Percentiles rank a stretch among this genome's conserved stretches.
Evolutionary conservation across 2,113 vertebrate genomes (phyloP).

Genomic region (Leucosticte australis): DNA sequence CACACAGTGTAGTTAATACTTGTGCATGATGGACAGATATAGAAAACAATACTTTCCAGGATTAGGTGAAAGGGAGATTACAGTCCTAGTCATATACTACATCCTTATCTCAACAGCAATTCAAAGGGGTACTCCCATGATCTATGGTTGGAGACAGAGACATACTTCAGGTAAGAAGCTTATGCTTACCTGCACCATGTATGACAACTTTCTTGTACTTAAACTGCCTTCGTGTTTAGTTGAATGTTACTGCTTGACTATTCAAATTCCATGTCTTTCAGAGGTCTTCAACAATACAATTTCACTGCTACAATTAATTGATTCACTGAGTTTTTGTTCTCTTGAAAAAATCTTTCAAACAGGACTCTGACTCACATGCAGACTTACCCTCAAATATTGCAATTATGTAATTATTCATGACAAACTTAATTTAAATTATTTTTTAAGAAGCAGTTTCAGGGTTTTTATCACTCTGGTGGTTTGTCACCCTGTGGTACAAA

Average conservation of each 20-base stretch:
- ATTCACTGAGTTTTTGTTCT: not conserved
- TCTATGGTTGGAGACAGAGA: not conserved
- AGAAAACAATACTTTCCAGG: not conserved
- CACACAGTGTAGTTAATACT: not conserved
- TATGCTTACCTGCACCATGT: not conserved
- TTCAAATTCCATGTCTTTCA: not conserved
- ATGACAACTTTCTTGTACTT: not conserved
- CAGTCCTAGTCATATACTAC: not conserved
- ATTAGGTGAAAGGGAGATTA: not conserved
- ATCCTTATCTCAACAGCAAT: not conserved
- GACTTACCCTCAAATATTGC: not conserved
- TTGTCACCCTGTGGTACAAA: not conserved
- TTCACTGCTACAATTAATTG: not conserved
- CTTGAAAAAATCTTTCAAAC: not conserved
- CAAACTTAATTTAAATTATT: not conserved
- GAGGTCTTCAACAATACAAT: not conserved
- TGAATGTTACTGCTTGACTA: not conserved
- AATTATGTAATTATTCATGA: not conserved
- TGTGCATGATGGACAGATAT: rapidly evolving
- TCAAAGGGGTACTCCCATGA: not conserved
- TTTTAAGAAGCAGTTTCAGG: not conserved
- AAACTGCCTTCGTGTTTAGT: not conserved
- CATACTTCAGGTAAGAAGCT: not conserved
- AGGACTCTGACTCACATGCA: not conserved
- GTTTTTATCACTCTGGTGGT: not conserved